Base-by-base conservation (phyloP, 2,888 invertebrate genomes). In the Temnothorax unifasciatus region DNA sequence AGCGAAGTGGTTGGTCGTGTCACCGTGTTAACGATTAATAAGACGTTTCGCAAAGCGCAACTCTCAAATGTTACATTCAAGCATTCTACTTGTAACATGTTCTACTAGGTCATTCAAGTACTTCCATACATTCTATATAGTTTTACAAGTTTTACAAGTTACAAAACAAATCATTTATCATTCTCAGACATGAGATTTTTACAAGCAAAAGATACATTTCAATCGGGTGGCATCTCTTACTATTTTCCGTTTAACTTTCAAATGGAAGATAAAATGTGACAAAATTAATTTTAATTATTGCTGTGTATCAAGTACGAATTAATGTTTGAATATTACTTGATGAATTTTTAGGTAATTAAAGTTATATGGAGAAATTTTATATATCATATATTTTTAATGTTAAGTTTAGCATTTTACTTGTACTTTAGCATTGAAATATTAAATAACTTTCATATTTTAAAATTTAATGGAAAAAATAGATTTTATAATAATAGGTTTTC, bases 1-100 rank as follows among this genome's bases (percentile, higher is more conserved):
- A 59, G 69, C 63, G 44, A 64, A 85, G 83, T 76, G 63, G 83
- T 79, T 68, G 44, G 29, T 47, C 66, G 18, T 83, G 83, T 86
- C 84, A 44, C 44, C 66, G 61, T 71, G 69, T 18, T 52, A 73
- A 57, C 86, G 84, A 88, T 84, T 88, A 82, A 88, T 88, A 68
- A 61, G 82, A 74, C 44, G 47, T 25, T 52, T 64, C 21, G 54
- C 25, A 52, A 66, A 75, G 54, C 54, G 57, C 73, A 52, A 54
- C 86, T 13, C n/a, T 76, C 44, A 68, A 73, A 84, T 21, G 57
- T 57, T 82, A 25, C 54, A 71, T 68, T n/a, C 66, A 68, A 21
- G 34, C 18, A 71, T 50, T 71, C 79, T 59, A 71, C 47, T 54
- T 52, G 76, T 38, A 64, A 64, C 52, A 38, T 25, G 21, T 47